Evolutionary conservation across 2,797 vertebrate species (phyloP), one percentile per base, ranked within the genome.

Genomic region (Premnoplex brunnescens): DNA sequence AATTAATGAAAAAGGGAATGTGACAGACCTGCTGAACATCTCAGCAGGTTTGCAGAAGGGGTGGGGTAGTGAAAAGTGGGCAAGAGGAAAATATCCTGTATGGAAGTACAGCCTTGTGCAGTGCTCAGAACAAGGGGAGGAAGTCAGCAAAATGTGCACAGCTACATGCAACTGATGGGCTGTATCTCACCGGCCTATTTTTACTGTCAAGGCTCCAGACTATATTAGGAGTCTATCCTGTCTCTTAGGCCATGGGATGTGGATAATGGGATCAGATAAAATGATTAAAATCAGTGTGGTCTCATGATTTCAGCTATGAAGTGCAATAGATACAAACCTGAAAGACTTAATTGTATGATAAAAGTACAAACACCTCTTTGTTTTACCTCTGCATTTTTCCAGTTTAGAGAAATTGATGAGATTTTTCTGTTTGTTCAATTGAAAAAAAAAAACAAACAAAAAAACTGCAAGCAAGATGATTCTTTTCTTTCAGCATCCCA

Each of bases 221-320:
- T 79, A 16, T 58, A 85, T 89, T 73, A 86, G 43, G 51, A 89
- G 46, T 76, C 67, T 88, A 56, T 83, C 43, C 51, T 77, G 56
- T 48, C 54, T 8, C 39, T 22, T 62, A 73, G 88, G 32, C 48
- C 54, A 43, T 49, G 37, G 51, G 64, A 71, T 75, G 48, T 39
- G 44, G 58, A 62, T 56, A 94, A 92, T 36, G 21, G 63, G 71
- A 81, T 71, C 79, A 43, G 62, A 84, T 66, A 91, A 95, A 94
- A 91, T 46, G 6, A 75, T 85, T 83, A 74, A 95, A 94, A 87
- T 93, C 32, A 49, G 28, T 71, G 68, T 88, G 37, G 39, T 79
- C 30, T 48, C 58, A 36, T 81, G 75, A 80, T 84, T 91, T 96
- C 68, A 74, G 46, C 48, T 84, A 20, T 27, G 69, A 77, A 85